Base-by-base conservation (phyloP, 53 echinoderm and acorn worm genomes). In the Antedon mediterranea region DNA sequence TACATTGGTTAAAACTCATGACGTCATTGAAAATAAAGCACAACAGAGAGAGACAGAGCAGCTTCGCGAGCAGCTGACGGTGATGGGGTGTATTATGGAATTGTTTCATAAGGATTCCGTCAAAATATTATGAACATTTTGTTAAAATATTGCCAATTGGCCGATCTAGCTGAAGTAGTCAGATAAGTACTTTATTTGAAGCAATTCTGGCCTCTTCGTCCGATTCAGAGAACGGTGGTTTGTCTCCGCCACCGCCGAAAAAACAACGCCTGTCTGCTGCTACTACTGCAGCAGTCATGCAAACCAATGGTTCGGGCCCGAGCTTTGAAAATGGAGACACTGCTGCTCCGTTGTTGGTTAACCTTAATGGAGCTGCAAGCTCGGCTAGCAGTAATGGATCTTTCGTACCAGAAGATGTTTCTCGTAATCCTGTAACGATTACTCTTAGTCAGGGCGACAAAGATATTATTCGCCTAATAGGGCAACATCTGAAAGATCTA, bases 211-310 rank as follows among this genome's bases (percentile, higher is more conserved):
- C 91, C 89, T 95, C 95, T 83, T 95, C 95, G 83, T 95, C 95
- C 78, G 95, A 95, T 88, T 95, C 95, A 81, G 95, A 95, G 80
- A 95, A 84, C 95, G 95, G 95, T 95, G 95, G 95, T 81, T 89
- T 95, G 95, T 95, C 95, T 95, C 95, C 95, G 89, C 95, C 95
- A 95, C 95, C 95, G 95, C 91, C 89, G 88, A 95, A 95, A 89
- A 95, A 95, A 86, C 95, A 95, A 92, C 95, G 95, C 85, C 87
- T 95, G 89, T 88, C 88, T 80, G 81, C 88, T 79, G n/a, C n/a
- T n/a, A n/a, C n/a, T n/a, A 88, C 93, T 83, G 87, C 87, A 84
- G 84, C 84, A 83, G 34, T 71, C 83, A 26, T 90, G 90, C 90
- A 90, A 83, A 78, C 90, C 85, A 89, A 89, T 79, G 88, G 77